A percentile compares a stretch with the other conserved stretches of the same genome.
These are phyloP conservation scores for Caenorhabditis briggsae DNA, from an alignment of 1,140 invertebrate genomes.

Conservation along the genomic window DNA sequence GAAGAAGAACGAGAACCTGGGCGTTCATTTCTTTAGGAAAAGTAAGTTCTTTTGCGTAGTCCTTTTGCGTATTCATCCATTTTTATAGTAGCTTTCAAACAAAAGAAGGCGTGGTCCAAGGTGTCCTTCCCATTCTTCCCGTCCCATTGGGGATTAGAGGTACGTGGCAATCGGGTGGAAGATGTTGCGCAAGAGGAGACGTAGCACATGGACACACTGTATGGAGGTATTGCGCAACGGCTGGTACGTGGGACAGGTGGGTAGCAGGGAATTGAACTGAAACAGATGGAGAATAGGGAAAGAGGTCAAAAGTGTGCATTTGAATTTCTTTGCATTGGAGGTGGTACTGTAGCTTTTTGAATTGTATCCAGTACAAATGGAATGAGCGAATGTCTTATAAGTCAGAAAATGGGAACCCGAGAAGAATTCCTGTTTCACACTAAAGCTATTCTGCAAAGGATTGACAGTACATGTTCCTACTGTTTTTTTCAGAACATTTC, in stretches of 20 bases:
- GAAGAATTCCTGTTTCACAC: too few relatives aligned
- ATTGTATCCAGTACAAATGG: too few relatives aligned
- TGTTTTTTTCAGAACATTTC: too few relatives aligned
- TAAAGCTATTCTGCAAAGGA: too few relatives aligned
- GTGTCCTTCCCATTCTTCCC: not conserved
- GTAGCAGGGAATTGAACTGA: slow-evolving; percentile 14
- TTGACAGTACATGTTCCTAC: too few relatives aligned
- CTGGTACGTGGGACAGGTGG: slow-evolving; percentile 41
- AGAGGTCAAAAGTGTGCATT: not conserved
- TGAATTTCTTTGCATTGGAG: not conserved
- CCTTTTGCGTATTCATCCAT: not conserved
- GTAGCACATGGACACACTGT: slow-evolving; percentile 18
- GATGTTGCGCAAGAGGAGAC: not conserved
- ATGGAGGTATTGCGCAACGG: slow-evolving; percentile 7
- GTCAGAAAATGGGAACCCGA: too few relatives aligned
- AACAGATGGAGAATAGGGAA: slow-evolving; percentile 7
- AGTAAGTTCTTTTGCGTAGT: not conserved
- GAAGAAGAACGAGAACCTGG: not conserved
- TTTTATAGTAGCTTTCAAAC: slow-evolving; percentile 35
- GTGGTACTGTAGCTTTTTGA: too few relatives aligned
- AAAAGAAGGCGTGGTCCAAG: not conserved
- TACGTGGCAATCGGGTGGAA: not conserved
- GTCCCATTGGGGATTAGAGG: not conserved
- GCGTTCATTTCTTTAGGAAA: not conserved
- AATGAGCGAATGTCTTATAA: too few relatives aligned